phyloP scores from a whole-genome alignment of 2,113 vertebrate species.

The Nannobrachium achirus region DNA sequence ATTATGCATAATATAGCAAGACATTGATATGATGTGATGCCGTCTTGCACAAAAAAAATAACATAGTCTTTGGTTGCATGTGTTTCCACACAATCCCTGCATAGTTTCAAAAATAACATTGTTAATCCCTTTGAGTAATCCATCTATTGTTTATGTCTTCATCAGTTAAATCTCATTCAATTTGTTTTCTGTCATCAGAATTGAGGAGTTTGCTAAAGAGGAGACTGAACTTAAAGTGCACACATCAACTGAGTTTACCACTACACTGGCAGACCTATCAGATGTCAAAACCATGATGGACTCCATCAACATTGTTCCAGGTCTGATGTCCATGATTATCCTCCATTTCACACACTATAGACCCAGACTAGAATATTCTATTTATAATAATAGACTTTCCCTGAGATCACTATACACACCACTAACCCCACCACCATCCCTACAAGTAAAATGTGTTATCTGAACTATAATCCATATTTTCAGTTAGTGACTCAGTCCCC shows the following conservation, averaged over 20 bases:
- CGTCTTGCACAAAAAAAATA: neutral
- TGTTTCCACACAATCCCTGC: neutral
- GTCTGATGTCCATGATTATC: slow-evolving; percentile 62
- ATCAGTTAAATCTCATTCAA: neutral
- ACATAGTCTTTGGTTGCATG: neutral
- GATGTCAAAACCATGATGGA: slow-evolving; percentile 92
- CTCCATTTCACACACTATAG: too few species aligned
- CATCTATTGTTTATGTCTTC: neutral
- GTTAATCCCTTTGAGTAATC: neutral
- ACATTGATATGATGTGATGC: neutral
- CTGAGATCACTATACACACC: too few species aligned
- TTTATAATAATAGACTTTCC: too few species aligned
- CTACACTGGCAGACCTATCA: slow-evolving; percentile 83
- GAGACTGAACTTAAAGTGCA: slow-evolving; percentile 83
- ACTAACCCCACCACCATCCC: too few species aligned
- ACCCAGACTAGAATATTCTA: too few species aligned
- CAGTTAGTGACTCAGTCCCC: too few species aligned
- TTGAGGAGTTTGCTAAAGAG: slow-evolving; percentile 84
- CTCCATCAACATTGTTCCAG: slow-evolving; percentile 87
- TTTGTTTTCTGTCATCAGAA: slow-evolving; percentile 67
- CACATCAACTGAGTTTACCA: slow-evolving; percentile 81
- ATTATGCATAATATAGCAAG: slow-evolving; percentile 22
- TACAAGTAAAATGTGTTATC: too few species aligned
- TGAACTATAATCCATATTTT: too few species aligned
- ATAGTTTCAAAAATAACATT: slow-evolving; percentile 10